Evolutionary conservation across 2,797 vertebrate genomes (phyloP).

Genomic region (Coluber constrictor): DNA sequence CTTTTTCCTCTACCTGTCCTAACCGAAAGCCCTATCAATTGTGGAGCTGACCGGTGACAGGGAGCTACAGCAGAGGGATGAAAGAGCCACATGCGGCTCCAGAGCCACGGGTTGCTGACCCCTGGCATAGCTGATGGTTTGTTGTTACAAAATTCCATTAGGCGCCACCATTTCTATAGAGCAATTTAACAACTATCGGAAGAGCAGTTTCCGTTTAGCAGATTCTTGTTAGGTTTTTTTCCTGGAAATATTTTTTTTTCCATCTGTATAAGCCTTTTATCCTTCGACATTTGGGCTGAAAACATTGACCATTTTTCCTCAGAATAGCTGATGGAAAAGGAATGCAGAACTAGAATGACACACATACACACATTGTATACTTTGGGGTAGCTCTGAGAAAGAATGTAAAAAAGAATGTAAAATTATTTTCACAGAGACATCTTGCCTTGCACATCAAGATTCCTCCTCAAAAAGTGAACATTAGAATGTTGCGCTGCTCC

Average conservation of each 20-base stretch:
- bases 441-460: neutral
- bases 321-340: neutral
- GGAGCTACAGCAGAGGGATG: no score
- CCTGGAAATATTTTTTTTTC: neutral
- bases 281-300: neutral
- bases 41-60: no score
- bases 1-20: no score
- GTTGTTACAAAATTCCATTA: neutral
- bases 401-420: neutral
- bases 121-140: neutral
- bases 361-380: neutral
- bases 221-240: neutral
- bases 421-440: neutral
- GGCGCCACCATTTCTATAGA: neutral
- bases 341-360: neutral
- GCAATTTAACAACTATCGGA: neutral
- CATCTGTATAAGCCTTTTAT: neutral
- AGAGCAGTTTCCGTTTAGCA: neutral
- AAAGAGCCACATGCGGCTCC: no score
- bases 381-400: neutral
- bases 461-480: neutral
- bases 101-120: no score
- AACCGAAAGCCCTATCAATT: no score
- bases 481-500: neutral
- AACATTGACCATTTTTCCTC: accelerated